A percentile compares a stretch with the other conserved stretches of the same genome.
Conservation (phyloP, 2,888 invertebrate species). For the Ephialtes manifestator region DNA sequence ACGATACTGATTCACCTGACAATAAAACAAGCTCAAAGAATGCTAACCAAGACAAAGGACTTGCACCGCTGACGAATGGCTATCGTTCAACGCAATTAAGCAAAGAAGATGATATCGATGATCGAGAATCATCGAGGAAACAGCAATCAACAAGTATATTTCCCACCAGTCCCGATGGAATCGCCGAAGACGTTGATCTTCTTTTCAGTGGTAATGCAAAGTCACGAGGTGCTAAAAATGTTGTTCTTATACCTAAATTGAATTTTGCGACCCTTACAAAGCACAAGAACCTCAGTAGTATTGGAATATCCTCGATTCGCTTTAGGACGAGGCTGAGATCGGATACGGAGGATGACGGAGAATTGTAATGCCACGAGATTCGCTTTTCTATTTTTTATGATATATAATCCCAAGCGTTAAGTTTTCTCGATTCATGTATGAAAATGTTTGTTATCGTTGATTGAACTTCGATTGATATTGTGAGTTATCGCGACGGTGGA, state of each 20-base stretch:
- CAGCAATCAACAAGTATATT: slow-evolving; percentile 37
- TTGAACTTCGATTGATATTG: neutral
- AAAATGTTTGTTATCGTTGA: neutral
- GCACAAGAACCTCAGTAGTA: neutral
- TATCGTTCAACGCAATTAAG: neutral
- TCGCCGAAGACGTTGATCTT: slow-evolving; percentile 6
- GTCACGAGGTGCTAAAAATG: neutral
- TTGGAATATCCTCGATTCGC: slow-evolving; percentile 32
- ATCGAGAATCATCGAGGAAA: neutral
- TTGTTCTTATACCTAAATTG: neutral
- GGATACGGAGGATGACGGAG: slow-evolving; percentile 46
- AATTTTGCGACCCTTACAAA: slow-evolving; percentile 9
- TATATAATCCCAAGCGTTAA: neutral
- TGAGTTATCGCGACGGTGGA: neutral
- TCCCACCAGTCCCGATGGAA: slow-evolving; percentile 11
- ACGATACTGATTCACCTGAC: neutral
- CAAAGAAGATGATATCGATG: neutral
- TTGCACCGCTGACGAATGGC: neutral
- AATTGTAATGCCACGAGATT: slow-evolving; percentile 4
- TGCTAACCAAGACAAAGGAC: neutral
- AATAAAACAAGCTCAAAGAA: neutral
- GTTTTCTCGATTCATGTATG: slow-evolving; percentile 3
- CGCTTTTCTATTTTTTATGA: neutral
- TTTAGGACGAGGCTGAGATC: slow-evolving; percentile 44
- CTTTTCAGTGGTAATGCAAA: slow-evolving; percentile 1